Conservation (phyloP, 2,797 vertebrate species). For the Silurus aristotelis region DNA sequence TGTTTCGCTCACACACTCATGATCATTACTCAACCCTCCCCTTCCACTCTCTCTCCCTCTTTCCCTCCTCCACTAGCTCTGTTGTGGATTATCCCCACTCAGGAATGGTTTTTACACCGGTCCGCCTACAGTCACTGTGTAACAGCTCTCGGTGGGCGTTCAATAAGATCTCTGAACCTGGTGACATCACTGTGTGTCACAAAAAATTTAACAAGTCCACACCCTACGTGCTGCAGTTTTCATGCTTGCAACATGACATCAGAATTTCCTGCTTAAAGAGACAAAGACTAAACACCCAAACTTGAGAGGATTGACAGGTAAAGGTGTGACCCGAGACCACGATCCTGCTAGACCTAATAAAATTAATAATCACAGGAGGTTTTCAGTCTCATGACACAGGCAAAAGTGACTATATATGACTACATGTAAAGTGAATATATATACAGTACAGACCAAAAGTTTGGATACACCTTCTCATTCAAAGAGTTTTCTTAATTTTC, state of each 20-base stretch:
- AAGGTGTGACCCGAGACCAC: background rate
- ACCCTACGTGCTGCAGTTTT: background rate
- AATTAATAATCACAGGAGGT: background rate
- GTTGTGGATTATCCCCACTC: background rate
- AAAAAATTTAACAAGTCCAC: background rate
- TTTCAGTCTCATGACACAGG: background rate
- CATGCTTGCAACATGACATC: background rate
- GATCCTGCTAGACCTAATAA: background rate
- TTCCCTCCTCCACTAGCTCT: background rate
- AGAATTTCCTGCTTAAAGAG: background rate
- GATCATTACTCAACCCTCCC: background rate
- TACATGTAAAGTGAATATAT: no score
- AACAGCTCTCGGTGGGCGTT: slow-evolving; percentile 21
- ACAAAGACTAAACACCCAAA: no score
- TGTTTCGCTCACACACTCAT: background rate
- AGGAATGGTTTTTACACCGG: background rate
- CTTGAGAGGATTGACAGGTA: background rate
- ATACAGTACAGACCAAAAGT: no score
- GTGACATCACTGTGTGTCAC: slow-evolving; percentile 3
- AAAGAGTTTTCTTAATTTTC: no score
- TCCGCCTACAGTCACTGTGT: background rate
- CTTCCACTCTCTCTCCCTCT: background rate
- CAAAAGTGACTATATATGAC: background rate
- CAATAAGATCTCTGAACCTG: slow-evolving; percentile 3
- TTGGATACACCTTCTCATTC: no score